Evolutionary conservation across 2,888 invertebrate species (phyloP), one percentile per base, ranked within the genome.

Genomic region (Drosophila infuscata): DNA sequence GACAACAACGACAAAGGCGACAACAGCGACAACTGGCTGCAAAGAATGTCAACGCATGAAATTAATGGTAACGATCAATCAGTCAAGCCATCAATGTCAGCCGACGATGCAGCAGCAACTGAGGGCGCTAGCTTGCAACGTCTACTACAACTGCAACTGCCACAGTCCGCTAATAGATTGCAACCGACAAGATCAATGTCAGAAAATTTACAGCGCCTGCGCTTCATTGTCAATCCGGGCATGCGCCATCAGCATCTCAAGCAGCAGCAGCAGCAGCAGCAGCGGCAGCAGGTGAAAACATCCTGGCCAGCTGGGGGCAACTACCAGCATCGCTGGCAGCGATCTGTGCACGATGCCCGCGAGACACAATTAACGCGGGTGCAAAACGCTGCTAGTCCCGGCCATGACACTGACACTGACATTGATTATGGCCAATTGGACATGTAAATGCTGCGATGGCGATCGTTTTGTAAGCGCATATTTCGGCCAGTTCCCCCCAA

Each of bases 1-100:
- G 46, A 63, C 54, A 67, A 33, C 41, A 46, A 25, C 71, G 79
- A 74, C 57, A 46, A 53, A 62, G 57, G 35, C 58, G 54, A 48
- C 61, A 68, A 72, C 72, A 73, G 66, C 77, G 70, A 79, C 84
- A 82, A 85, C 85, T 83, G 80, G 82, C 89, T 78, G 53, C 87
- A 80, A 80, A 77, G 88, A 89, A 89, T 88, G 88, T 84, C 88
- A 88, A 89, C 88, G 86, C 89, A 91, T 90, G 91, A 91, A 91
- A 88, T 89, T 83, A 91, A 91, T 92, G 88, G 84, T 78, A 87
- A 88, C 92, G 88, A 91, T 92, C 92, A 90, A 92, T 92, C 92
- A 92, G 91, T 89, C 91, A 90, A 82, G 88, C 83, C 91, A 88
- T 89, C 91, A 89, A 82, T 91, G 86, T 82, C 90, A 90, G 33